Percentiles rank a stretch among this genome's conserved stretches.
Conservation (phyloP, 2,888 invertebrate species). For the Aproaerema taeniolella region DNA sequence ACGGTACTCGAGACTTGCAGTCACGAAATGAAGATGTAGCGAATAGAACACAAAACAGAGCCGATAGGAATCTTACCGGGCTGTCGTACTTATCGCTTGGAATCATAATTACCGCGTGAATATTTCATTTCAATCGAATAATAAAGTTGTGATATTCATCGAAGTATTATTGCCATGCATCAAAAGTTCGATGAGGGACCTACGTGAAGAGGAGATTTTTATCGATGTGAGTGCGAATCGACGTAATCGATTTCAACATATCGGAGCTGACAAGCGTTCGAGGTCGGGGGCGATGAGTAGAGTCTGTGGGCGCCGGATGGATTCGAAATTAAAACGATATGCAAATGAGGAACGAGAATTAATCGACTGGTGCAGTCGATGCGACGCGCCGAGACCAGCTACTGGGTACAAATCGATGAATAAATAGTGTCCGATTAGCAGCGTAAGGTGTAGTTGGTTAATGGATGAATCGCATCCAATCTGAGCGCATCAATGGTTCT, state of each 20-base stretch:
- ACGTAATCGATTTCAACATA: slow-evolving; percentile 68
- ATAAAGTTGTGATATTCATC: slow-evolving; percentile 59
- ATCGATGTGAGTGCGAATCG: slow-evolving; percentile 47
- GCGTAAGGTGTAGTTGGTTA: slow-evolving; percentile 53
- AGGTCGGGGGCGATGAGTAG: slow-evolving; percentile 53
- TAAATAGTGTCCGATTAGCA: slow-evolving; percentile 65
- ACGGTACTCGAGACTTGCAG: slow-evolving; percentile 39
- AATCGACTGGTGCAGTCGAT: slow-evolving; percentile 63
- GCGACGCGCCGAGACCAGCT: slow-evolving; percentile 57
- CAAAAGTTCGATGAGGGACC: slow-evolving; percentile 43
- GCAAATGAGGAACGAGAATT: slow-evolving; percentile 64
- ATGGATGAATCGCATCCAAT: slow-evolving; percentile 56
- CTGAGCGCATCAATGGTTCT: slow-evolving; percentile 49
- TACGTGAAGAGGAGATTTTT: slow-evolving; percentile 50
- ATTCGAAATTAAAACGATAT: slow-evolving; percentile 71
- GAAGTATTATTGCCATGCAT: slow-evolving; percentile 58
- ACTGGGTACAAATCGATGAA: slow-evolving; percentile 69
- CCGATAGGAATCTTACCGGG: slow-evolving; percentile 44
- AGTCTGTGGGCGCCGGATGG: slow-evolving; percentile 70
- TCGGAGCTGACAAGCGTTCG: slow-evolving; percentile 59
- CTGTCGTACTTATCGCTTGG: slow-evolving; percentile 49
- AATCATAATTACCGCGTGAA: slow-evolving; percentile 71
- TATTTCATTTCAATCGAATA: slow-evolving; percentile 69
- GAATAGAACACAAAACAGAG: slow-evolving; percentile 37
- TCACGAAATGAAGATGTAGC: slow-evolving; percentile 45